Evolutionary conservation across 23 tunicate genomes (phyloP).

Genomic region (Ascidia mentula): DNA sequence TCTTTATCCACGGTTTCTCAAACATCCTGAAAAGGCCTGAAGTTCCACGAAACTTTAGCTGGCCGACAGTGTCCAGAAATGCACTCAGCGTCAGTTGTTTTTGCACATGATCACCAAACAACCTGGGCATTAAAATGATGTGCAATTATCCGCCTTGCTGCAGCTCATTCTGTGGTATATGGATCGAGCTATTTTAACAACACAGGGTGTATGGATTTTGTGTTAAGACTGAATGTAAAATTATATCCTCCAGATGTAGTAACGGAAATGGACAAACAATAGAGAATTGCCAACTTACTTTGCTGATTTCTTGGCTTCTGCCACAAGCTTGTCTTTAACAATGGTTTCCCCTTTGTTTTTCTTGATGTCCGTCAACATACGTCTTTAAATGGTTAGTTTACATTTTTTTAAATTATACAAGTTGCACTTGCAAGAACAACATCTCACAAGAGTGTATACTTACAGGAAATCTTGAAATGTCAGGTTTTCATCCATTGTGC

Average conservation of each 20-base stretch:
- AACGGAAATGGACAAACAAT: too few relatives aligned
- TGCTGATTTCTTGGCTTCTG: slow-evolving; percentile 61
- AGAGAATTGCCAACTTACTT: slow-evolving; percentile 41
- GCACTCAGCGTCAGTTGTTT: slow-evolving; percentile 50
- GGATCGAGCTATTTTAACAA: too few relatives aligned
- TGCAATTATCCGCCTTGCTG: too few relatives aligned
- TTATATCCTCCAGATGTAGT: too few relatives aligned
- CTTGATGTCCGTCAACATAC: slow-evolving; percentile 77
- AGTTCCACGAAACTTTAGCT: slow-evolving; percentile 91
- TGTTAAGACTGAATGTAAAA: too few relatives aligned
- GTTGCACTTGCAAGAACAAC: background rate
- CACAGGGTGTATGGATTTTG: too few relatives aligned
- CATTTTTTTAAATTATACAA: background rate
- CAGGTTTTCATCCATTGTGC: slow-evolving; percentile 36
- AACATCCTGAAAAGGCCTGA: slow-evolving; percentile 81
- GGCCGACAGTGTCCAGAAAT: slow-evolving; percentile 88
- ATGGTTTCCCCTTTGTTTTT: slow-evolving; percentile 53
- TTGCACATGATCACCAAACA: slow-evolving; percentile 64
- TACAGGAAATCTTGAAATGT: slow-evolving; percentile 69
- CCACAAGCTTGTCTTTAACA: slow-evolving; percentile 26
- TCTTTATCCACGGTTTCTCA: slow-evolving; percentile 59
- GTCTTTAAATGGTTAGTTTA: slow-evolving; percentile 18
- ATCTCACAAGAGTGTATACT: slow-evolving; percentile 4
- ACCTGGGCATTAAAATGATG: too few relatives aligned
- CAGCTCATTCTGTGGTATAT: too few relatives aligned